Base-by-base conservation (phyloP, 2,888 invertebrate species). In the Osmoderma eremita region DNA sequence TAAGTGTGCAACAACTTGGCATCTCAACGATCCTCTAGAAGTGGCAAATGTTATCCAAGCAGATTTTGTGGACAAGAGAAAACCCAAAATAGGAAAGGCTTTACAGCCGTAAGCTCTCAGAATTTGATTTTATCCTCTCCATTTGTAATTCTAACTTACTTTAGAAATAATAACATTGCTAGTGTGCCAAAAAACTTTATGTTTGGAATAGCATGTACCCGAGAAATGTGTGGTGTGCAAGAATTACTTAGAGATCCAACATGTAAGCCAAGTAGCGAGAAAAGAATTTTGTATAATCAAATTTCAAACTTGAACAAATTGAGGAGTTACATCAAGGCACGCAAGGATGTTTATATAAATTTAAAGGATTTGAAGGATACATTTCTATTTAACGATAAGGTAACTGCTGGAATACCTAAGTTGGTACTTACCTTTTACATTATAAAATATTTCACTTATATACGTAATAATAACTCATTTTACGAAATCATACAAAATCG, bases 111-210 rank as follows among this genome's bases (percentile, higher is more conserved):
- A 78, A 75, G 71, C 62, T 36, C 45, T 54, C 6, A 39, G 0
- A 54, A 10, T 10, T 20, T 51, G 13, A 58, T 18, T 39, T 42
- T 62, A 3, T 39, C 24, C 15, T n/a, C 2, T 30, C n/a, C 13
- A 48, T 45, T 61, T 12, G 17, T 48, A 49, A 38, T 5, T 12
- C 20, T 17, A 2, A 13, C 12, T 24, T 20, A 38, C 75, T 76
- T 66, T 66, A 80, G 80, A 36, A 84, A 85, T 74, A 76, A 85
- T 42, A 86, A 86, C 71, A 81, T 84, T 42, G 75, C 73, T 8
- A 76, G 79, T 62, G 83, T 87, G 1, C 85, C 85, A 0, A 72
- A 82, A 67, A 85, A 83, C n/a, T 81, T 82, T 69, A 67, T 79
- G 20, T 87, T 85, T 73, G 87, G 87, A 0, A 83, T 76, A 49